Evolutionary conservation across 2,888 invertebrate species (phyloP).

Genomic region (Leuctra nigra): DNA sequence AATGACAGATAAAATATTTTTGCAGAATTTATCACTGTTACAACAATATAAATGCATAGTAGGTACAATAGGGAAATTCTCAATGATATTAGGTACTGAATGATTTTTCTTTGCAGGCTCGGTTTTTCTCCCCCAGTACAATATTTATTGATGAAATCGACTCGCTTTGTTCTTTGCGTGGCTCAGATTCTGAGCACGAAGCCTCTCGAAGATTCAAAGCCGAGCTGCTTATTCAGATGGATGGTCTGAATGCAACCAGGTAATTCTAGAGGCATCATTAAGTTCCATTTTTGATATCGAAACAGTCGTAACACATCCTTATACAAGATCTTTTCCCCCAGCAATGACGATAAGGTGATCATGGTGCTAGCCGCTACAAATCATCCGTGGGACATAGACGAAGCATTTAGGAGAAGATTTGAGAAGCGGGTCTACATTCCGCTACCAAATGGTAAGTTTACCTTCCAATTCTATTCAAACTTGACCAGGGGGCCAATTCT

Average conservation of each 20-base stretch:
- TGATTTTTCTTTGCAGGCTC: constrained; percentile 53
- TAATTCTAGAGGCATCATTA: constrained; percentile 38
- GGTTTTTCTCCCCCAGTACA: constrained; percentile 96
- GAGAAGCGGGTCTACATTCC: constrained; percentile 99
- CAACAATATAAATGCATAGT: no score
- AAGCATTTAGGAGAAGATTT: constrained; percentile 85
- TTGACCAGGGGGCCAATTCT: no score
- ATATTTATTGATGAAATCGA: constrained; percentile 99
- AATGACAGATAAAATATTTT: no score
- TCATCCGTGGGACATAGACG: constrained; percentile 99
- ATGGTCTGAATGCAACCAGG: constrained; percentile 75
- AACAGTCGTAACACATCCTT: no score
- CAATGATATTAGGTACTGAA: no score
- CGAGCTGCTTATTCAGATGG: constrained; percentile 97
- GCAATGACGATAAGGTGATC: constrained; percentile 62
- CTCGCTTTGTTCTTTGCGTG: constrained; percentile 90
- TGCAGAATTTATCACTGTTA: no score
- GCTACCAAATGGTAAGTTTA: constrained; percentile 69
- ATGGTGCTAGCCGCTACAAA: constrained; percentile 99
- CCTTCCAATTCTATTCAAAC: no score
- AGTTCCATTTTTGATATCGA: background rate
- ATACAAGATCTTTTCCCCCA: background rate
- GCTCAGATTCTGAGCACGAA: constrained; percentile 95
- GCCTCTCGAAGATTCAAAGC: constrained; percentile 95
- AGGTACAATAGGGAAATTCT: no score